phyloP scores from a whole-genome alignment of 2,113 vertebrate species.

The Maylandia zebra region DNA sequence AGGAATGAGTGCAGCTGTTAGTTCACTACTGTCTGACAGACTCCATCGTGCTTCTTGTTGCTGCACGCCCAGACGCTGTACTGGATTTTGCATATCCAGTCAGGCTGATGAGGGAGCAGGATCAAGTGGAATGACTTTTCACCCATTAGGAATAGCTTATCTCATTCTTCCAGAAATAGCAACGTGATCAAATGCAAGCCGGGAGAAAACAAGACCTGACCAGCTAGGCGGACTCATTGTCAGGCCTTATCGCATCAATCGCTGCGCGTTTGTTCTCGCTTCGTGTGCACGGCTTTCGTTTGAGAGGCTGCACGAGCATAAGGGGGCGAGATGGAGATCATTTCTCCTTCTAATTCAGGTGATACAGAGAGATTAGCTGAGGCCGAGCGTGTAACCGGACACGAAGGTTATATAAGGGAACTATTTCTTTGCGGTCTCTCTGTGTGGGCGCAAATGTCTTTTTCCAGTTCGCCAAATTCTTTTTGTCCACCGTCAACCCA shows the following conservation, averaged over 20 bases:
- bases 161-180: constrained; percentile 22
- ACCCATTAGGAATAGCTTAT: neutral
- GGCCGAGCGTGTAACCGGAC: neutral
- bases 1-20: constrained; percentile 29
- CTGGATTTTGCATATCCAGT: neutral
- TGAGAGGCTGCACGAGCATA: neutral
- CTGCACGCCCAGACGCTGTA: neutral
- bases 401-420: neutral
- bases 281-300: neutral
- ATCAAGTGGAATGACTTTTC: neutral
- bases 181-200: neutral
- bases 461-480: neutral
- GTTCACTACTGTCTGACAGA: neutral
- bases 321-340: neutral
- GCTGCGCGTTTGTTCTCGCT: neutral
- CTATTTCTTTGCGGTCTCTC: neutral
- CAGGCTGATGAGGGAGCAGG: neutral
- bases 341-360: neutral
- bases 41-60: neutral
- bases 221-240: neutral
- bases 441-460: neutral
- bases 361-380: constrained; percentile 10
- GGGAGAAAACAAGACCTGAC: neutral
- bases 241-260: neutral
- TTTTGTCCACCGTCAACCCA: neutral